These are phyloP conservation scores for Monomorium pharaonis DNA, from an alignment of 1,140 invertebrate genomes.

Conservation along the genomic window DNA sequence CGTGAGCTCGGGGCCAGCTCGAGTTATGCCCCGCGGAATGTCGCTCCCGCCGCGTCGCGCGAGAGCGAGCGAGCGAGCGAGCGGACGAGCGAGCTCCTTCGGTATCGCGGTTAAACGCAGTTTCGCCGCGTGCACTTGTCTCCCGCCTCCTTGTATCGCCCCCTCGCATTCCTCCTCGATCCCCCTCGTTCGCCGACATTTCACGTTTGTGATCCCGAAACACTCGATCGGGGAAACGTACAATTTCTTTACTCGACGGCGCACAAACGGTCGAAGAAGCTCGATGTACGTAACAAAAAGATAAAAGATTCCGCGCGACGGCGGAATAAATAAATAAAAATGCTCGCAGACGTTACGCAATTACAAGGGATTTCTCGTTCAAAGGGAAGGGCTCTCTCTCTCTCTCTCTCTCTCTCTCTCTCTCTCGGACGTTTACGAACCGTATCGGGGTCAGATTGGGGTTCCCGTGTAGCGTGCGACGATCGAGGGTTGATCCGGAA, in stretches of 20 bases:
- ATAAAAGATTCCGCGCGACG: not conserved
- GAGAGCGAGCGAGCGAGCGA: not conserved
- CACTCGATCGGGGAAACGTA: not conserved
- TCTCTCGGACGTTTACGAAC: constrained; percentile 26
- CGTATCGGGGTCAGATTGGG: constrained; percentile 37
- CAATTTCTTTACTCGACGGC: not conserved
- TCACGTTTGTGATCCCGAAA: not conserved
- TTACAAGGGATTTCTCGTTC: not conserved
- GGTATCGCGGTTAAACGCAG: constrained; percentile 57
- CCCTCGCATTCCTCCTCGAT: not conserved
- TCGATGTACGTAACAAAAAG: not conserved
- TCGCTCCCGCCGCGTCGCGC: constrained; percentile 57
- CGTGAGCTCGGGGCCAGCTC: constrained; percentile 70
- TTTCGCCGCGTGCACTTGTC: constrained; percentile 30
- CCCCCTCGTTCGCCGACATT: not conserved
- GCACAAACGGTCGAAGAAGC: not conserved
- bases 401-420: no score
- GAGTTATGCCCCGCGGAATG: constrained; percentile 74
- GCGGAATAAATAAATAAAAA: constrained; percentile 19
- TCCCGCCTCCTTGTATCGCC: not conserved
- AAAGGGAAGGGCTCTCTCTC: not conserved
- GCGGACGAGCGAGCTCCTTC: constrained; percentile 49
- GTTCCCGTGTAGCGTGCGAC: constrained; percentile 17
- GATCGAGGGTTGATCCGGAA: constrained; percentile 47
- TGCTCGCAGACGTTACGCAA: not conserved